These are phyloP conservation scores for Silurus lanzhouensis DNA, from an alignment of 2,797 vertebrate genomes.

Conservation along the genomic window DNA sequence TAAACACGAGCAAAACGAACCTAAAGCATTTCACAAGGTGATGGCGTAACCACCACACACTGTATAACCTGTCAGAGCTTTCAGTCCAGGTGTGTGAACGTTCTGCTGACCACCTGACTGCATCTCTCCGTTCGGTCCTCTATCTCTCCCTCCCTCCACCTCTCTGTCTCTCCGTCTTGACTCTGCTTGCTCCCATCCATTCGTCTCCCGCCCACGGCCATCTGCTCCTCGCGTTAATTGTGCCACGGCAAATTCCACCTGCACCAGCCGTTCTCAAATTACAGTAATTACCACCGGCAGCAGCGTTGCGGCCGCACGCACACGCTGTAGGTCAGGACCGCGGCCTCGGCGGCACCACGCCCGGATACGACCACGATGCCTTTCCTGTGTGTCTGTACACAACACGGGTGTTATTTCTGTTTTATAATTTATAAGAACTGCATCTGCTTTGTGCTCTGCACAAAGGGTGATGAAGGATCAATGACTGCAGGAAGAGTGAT, in stretches of 20 bases:
- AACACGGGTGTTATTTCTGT: too few species aligned
- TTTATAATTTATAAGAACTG: too few species aligned
- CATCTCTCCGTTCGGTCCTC: conserved; percentile 71
- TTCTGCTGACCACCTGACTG: conserved; percentile 57
- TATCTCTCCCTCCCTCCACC: conserved; percentile 22
- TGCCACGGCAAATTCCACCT: conserved; percentile 80
- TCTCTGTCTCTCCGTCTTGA: conserved; percentile 43
- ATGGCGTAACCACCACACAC: background rate
- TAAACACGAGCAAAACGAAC: too few species aligned
- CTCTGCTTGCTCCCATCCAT: conserved; percentile 63
- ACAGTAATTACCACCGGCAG: conserved; percentile 75
- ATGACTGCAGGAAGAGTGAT: too few species aligned
- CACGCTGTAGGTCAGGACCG: conserved; percentile 36
- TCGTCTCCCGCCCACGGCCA: conserved; percentile 76
- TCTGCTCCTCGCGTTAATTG: conserved; percentile 82
- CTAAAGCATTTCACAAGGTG: too few species aligned
- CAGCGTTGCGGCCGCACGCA: conserved; percentile 47
- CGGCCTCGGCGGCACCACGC: background rate
- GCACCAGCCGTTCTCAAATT: conserved; percentile 77
- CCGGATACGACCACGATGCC: background rate
- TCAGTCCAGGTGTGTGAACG: conserved; percentile 40
- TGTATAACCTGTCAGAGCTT: background rate
- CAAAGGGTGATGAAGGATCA: too few species aligned
- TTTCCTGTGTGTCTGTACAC: background rate
- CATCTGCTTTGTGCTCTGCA: too few species aligned